Evolutionary conservation across 2,888 invertebrate species (phyloP).

Genomic region (Flexamia atlantica): DNA sequence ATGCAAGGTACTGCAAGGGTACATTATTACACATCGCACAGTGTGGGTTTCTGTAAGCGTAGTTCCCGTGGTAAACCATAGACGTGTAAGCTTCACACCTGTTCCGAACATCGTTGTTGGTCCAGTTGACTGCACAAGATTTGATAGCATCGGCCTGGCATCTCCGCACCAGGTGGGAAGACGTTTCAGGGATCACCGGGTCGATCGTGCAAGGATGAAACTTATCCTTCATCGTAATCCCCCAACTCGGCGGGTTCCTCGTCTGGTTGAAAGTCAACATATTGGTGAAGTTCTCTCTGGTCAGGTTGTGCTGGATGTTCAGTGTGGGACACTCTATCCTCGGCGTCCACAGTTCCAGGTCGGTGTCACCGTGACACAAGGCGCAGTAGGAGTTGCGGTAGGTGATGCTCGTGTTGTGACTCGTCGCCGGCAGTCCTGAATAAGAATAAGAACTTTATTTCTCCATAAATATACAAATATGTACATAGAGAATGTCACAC

Average conservation of each 20-base stretch:
- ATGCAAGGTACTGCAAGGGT: constrained; percentile 71
- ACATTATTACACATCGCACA: constrained; percentile 76
- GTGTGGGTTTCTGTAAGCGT: constrained; percentile 74
- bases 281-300: constrained; percentile 64
- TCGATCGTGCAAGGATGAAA: constrained; percentile 74
- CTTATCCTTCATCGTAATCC: constrained; percentile 70
- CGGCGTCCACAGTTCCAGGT: constrained; percentile 73
- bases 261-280: constrained; percentile 69
- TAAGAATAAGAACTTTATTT: too few relatives aligned
- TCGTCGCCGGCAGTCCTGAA: constrained; percentile 70
- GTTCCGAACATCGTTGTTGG: constrained; percentile 72
- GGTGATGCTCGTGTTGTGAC: constrained; percentile 70
- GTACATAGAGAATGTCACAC: too few relatives aligned
- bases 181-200: constrained; percentile 73
- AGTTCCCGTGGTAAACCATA: constrained; percentile 73
- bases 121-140: constrained; percentile 74
- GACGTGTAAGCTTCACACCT: constrained; percentile 75
- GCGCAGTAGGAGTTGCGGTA: constrained; percentile 75
- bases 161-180: constrained; percentile 73
- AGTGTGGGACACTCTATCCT: constrained; percentile 73
- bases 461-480: too few relatives aligned
- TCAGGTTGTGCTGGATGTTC: constrained; percentile 62
- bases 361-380: constrained; percentile 74
- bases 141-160: constrained; percentile 73
- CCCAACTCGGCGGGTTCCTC: constrained; percentile 72